Evolutionary conservation across 1,140 invertebrate species (phyloP), one percentile per base, ranked within the genome.

Genomic region (Drosophila sucinea): DNA sequence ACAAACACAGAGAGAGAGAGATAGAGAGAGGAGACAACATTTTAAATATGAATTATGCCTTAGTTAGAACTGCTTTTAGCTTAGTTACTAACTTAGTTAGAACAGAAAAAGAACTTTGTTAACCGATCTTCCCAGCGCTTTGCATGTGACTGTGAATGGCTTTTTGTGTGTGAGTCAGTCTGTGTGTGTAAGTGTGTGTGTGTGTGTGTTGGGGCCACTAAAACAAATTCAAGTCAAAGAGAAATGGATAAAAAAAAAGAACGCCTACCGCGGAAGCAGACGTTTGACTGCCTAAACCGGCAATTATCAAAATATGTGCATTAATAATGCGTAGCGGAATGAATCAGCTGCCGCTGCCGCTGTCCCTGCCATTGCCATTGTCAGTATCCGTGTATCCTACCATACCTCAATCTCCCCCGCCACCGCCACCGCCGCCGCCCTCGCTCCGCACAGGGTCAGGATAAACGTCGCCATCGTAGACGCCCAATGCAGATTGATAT

Each of bases 241-340:
- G 73, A 67, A 77, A 60, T 77, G 67, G 66, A 51, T 10, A 47
- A 58, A 54, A 61, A 85, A 76, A 69, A 67, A 73, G 65, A 73
- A 85, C 85, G 85, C 81, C 85, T 85, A 90, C 85, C 81, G 81
- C 83, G 77, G 79, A 86, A 87, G 80, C 83, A 83, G 83, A 87
- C 84, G 67, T 85, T 90, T 81, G 79, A 71, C 70, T 77, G 75
- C 75, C 81, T 65, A 86, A 85, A 70, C 86, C 85, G 70, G 81
- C 85, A 90, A 90, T 90, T 90, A 90, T 90, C 81, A 84, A 90
- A 90, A 90, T 81, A 90, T 90, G 85, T 85, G 86, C 86, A 90
- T 82, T 90, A 73, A 85, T 90, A 90, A 86, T 86, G 85, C 84
- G 79, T 81, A 90, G 76, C 73, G 81, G 81, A 85, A 90, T 90